Percentiles rank a stretch among this genome's conserved stretches.
These are phyloP conservation scores for Pyxicephalus adspersus DNA, from an alignment of 2,113 vertebrate genomes.

Conservation along the genomic window DNA sequence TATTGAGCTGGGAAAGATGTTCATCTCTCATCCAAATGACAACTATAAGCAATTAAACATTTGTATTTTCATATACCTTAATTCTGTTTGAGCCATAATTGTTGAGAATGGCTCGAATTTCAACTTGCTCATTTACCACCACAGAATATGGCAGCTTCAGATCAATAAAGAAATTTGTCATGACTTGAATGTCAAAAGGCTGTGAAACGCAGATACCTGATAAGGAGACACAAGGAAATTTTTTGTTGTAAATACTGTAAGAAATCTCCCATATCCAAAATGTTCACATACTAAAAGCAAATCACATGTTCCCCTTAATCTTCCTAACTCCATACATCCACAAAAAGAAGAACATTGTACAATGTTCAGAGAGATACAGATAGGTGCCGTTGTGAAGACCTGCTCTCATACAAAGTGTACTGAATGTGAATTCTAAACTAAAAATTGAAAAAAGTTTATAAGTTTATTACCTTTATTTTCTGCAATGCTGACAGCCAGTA, in stretches of 20 bases:
- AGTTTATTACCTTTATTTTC: background rate
- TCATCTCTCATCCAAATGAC: too few relatives aligned
- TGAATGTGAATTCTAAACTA: too few relatives aligned
- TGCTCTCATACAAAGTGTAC: too few relatives aligned
- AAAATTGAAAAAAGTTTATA: too few relatives aligned
- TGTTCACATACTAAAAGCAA: background rate
- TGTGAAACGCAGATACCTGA: conserved; percentile 84
- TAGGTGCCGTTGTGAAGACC: too few relatives aligned
- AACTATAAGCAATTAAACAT: too few relatives aligned
- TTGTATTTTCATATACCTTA: conserved; percentile 60
- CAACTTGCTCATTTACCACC: conserved; percentile 82
- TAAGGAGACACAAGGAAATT: background rate
- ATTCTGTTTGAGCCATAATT: conserved; percentile 63
- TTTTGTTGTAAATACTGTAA: background rate
- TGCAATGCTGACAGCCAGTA: background rate
- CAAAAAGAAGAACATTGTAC: too few relatives aligned
- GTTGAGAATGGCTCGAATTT: conserved; percentile 78
- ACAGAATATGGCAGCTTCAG: conserved; percentile 80
- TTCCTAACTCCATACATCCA: too few relatives aligned
- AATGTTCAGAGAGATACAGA: too few relatives aligned
- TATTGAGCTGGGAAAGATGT: too few relatives aligned
- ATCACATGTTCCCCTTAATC: background rate
- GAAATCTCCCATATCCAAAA: background rate
- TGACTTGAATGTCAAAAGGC: conserved; percentile 78
- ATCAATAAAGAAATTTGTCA: conserved; percentile 84